Evolutionary conservation across 2,113 vertebrate genomes (phyloP).

Genomic region (Nibea coibor): DNA sequence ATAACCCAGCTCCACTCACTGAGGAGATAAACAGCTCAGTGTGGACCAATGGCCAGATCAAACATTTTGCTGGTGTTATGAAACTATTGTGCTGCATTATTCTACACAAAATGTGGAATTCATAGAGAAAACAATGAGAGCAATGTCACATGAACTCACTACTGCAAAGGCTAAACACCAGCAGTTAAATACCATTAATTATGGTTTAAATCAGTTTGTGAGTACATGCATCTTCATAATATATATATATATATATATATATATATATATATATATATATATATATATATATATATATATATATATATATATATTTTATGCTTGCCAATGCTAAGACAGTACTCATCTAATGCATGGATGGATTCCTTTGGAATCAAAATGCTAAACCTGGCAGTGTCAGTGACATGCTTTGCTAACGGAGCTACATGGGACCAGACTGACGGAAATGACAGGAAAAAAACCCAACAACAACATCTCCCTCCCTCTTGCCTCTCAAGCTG

Average conservation of each 20-base stretch:
- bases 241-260: too few species aligned
- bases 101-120: constrained; percentile 31
- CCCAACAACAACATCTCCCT: neutral
- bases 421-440: constrained; percentile 59
- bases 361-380: constrained; percentile 35
- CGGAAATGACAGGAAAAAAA: constrained; percentile 27
- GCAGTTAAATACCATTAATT: constrained; percentile 5
- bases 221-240: neutral
- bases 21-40: constrained; percentile 70
- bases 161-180: neutral
- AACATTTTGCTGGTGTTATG: constrained; percentile 41
- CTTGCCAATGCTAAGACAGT: constrained; percentile 18
- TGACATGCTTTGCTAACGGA: constrained; percentile 71
- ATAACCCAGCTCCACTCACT: constrained; percentile 74
- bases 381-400: constrained; percentile 55
- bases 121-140: constrained; percentile 1
- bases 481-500: constrained; percentile 43
- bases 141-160: neutral
- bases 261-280: too few species aligned
- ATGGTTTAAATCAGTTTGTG: neutral
- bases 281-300: too few species aligned
- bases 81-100: constrained; percentile 46
- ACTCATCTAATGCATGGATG: constrained; percentile 48
- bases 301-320: too few species aligned
- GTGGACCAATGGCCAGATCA: constrained; percentile 70